Conservation (phyloP, 2,113 vertebrate species). For the Hippocampus barbouri region DNA sequence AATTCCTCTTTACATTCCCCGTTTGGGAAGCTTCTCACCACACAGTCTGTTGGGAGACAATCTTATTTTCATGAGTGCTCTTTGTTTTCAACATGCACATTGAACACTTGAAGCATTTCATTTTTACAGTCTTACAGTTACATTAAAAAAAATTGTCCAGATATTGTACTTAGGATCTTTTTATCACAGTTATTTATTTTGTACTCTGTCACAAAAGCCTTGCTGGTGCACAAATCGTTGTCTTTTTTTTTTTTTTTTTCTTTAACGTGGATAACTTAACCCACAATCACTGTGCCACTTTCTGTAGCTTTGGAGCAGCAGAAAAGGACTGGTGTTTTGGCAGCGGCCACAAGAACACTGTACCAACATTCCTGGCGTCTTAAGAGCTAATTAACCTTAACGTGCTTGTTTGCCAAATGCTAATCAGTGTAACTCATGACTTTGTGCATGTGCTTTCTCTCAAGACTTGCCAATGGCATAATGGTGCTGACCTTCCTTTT, state of each 20-base stretch:
- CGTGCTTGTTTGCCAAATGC: conserved; percentile 36
- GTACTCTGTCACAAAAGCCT: background rate
- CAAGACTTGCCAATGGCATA: conserved; percentile 17
- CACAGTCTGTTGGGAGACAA: conserved; percentile 21
- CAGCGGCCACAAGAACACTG: conserved; percentile 24
- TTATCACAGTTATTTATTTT: conserved; percentile 41
- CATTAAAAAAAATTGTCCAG: background rate
- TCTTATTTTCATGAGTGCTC: conserved; percentile 1
- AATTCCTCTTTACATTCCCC: conserved; percentile 14
- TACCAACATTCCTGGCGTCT: conserved; percentile 53
- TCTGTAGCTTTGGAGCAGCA: conserved; percentile 39
- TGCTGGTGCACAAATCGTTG: conserved; percentile 13
- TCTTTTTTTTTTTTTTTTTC: background rate
- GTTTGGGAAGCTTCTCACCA: background rate
- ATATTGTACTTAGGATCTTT: conserved; percentile 6
- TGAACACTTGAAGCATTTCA: conserved; percentile 4
- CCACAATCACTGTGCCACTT: conserved; percentile 33
- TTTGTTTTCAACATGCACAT: background rate
- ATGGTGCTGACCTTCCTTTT: conserved; percentile 35
- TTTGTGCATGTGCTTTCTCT: conserved; percentile 32
- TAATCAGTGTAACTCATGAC: conserved; percentile 12
- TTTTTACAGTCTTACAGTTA: conserved; percentile 5
- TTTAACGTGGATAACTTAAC: conserved; percentile 2
- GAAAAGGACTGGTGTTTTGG: conserved; percentile 11
- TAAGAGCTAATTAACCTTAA: conserved; percentile 29